phyloP scores from a whole-genome alignment of 2,113 vertebrate genomes.

The Globicephala melas region DNA sequence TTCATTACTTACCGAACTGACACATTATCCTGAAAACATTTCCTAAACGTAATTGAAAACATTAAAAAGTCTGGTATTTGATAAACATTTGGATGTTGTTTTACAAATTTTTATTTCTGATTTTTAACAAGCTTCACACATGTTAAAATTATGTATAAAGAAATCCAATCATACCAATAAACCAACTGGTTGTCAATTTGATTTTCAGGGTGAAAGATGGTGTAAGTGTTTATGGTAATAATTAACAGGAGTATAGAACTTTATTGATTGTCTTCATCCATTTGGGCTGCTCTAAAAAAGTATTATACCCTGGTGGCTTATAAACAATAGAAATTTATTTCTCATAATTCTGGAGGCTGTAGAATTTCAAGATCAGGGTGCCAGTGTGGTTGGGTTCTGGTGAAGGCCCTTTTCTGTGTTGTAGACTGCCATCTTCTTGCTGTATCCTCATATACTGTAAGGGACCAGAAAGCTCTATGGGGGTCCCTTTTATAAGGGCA shows the following conservation, averaged over 20 bases:
- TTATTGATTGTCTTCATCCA: background rate
- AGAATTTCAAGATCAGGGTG: no score
- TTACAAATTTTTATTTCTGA: background rate
- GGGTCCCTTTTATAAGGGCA: background rate
- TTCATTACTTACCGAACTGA: background rate
- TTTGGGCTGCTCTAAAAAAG: background rate
- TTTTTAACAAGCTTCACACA: background rate
- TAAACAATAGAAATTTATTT: no score
- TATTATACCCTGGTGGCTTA: no score
- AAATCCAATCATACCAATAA: background rate
- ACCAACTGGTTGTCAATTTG: background rate
- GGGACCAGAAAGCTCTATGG: no score
- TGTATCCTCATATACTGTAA: background rate
- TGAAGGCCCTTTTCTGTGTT: no score
- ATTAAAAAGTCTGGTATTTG: background rate
- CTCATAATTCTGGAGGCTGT: no score
- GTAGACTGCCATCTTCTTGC: background rate
- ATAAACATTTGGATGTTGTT: background rate
- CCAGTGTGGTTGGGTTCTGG: no score
- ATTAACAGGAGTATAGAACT: background rate
- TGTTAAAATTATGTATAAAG: background rate
- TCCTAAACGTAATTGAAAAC: background rate
- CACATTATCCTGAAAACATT: background rate
- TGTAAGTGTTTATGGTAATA: background rate
- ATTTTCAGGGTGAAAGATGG: background rate